These are phyloP conservation scores for Sebastes variabilis DNA, from an alignment of 2,797 vertebrate genomes.

Conservation along the genomic window DNA sequence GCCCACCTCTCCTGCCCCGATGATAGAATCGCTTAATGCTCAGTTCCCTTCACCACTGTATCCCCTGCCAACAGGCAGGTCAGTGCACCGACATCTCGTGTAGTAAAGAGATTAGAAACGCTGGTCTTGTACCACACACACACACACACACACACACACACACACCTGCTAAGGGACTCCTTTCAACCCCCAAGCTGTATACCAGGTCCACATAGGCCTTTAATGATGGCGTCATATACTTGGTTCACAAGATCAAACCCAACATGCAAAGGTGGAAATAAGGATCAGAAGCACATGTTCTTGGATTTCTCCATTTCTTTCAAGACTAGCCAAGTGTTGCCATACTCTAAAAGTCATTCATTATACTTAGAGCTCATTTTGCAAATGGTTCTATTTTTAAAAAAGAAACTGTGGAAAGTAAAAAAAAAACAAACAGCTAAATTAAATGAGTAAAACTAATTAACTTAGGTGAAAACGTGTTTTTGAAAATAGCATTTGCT, in stretches of 20 bases:
- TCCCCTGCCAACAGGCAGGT: constrained; percentile 17
- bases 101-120: constrained; percentile 6
- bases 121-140: background rate
- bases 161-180: background rate
- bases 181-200: background rate
- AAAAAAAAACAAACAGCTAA: background rate
- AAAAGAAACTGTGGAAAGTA: background rate
- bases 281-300: constrained; percentile 1
- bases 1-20: background rate
- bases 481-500: background rate
- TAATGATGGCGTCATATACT: constrained; percentile 12
- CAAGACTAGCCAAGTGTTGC: background rate
- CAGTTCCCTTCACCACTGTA: background rate
- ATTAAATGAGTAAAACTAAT: background rate
- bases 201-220: background rate
- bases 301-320: constrained; percentile 26
- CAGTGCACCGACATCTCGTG: constrained; percentile 6
- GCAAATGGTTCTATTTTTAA: background rate
- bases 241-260: background rate
- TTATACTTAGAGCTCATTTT: background rate
- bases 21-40: constrained; percentile 27
- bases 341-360: background rate
- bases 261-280: constrained; percentile 15
- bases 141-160: background rate
- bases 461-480: background rate